Base-by-base conservation (phyloP, 2,113 vertebrate genomes). In the Xiphophorus maculatus region DNA sequence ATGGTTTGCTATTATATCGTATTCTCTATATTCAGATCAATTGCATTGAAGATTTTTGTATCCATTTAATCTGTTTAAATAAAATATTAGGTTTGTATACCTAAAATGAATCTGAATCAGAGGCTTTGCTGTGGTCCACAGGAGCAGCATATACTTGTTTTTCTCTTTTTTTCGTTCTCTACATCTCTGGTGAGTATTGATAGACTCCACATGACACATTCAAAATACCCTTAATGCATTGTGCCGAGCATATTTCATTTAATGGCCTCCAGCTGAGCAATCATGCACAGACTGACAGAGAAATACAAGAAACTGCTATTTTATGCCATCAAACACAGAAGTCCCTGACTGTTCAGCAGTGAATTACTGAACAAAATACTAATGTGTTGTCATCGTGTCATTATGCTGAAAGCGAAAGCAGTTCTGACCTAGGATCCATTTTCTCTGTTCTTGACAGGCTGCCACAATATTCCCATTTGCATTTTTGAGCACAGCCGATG, bases 401-500 rank as follows among this genome's bases (percentile, higher is more conserved):
- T 35, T 15, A n/a, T 40, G 69, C 70, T 69, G 7, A 69, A 70
- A 76, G 60, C 51, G 54, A 28, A 44, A 44, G 42, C 74, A 8
- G 11, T 29, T 78, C 27, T 42, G 30, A 54, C 17, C 22, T 63
- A 76, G 66, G 33, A 40, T 19, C 51, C 27, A 25, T 29, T 69
- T 54, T 66, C 29, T 17, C 48, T 48, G 64, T 75, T 66, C 37
- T 25, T 78, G 71, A 44, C 66, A 37, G 28, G 72, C 27, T 75
- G 77, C 44, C 54, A 54, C 25, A 67, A 25, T 61, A 75, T 87
- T 77, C 76, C 28, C 68, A 80, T 85, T 80, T 84, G 74, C 69
- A 80, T 80, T 79, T 75, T 22, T 69, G 19, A 73, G 28, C 64
- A 61, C n/a, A 3, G 35, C 79, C 54, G 40, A 61, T 63, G 63